These are phyloP conservation scores for Tromatobia lineatoria DNA, from an alignment of 2,888 invertebrate species.

Conservation along the genomic window DNA sequence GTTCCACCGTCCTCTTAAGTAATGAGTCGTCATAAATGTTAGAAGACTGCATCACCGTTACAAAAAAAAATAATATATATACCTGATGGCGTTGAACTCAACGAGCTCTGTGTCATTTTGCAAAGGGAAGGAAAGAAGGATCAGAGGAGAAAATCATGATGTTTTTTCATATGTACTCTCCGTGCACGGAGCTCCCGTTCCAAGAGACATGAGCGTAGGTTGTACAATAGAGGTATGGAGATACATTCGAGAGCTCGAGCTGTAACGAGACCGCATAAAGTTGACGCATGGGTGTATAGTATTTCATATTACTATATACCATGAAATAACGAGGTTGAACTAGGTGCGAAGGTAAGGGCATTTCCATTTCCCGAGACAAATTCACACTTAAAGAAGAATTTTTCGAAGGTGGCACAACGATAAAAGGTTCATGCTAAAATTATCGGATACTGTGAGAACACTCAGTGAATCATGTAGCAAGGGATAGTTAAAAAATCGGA, in stretches of 20 bases:
- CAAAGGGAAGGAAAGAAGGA: slow-evolving; percentile 4
- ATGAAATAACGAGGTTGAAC: slow-evolving; percentile 2
- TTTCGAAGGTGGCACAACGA: neutral
- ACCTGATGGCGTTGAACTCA: slow-evolving; percentile 4
- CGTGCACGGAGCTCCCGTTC: slow-evolving; percentile 4
- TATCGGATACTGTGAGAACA: no score
- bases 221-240: slow-evolving; percentile 32
- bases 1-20: neutral
- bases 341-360: neutral
- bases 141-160: slow-evolving; percentile 12
- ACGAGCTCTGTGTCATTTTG: neutral
- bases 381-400: neutral
- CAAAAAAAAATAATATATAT: slow-evolving; percentile 9
- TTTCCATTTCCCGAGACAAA: neutral
- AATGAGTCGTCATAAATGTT: slow-evolving; percentile 16
- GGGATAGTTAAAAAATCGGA: no score
- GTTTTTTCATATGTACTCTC: neutral
- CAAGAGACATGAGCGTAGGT: slow-evolving; percentile 26
- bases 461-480: no score
- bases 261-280: slow-evolving; percentile 2
- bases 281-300: neutral
- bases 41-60: neutral
- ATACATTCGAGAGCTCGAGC: slow-evolving; percentile 30
- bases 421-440: no score
- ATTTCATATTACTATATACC: slow-evolving; percentile 10